Evolutionary conservation across 2,113 vertebrate genomes (phyloP).

Genomic region (Nannospalax galili): DNA sequence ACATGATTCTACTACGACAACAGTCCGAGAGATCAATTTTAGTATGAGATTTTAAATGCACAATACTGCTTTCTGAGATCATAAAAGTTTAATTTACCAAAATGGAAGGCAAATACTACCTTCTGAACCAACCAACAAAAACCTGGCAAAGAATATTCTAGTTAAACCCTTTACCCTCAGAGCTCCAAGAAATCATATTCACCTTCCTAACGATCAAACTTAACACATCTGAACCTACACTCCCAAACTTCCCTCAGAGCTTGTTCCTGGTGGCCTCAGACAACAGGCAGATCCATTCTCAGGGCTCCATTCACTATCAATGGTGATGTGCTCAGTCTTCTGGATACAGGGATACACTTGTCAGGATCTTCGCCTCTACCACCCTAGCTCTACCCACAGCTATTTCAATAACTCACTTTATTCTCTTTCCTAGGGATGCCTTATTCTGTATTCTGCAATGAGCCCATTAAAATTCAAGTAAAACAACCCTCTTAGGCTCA

Average conservation of each 20-base stretch:
- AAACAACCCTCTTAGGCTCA: background rate
- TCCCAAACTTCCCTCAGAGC: background rate
- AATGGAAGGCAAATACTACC: background rate
- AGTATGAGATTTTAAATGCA: background rate
- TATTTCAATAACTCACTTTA: background rate
- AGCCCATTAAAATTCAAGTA: background rate
- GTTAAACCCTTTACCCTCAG: background rate
- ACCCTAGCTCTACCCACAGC: background rate
- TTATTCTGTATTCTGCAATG: background rate
- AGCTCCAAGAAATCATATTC: background rate
- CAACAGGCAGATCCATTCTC: background rate
- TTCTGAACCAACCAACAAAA: background rate
- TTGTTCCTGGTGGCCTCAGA: background rate
- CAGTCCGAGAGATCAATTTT: background rate
- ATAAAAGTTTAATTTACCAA: slow-evolving; percentile 18
- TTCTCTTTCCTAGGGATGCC: too few species aligned
- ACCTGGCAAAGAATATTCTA: background rate
- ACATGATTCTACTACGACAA: background rate
- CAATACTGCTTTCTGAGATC: background rate
- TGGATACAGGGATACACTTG: background rate
- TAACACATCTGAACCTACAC: slow-evolving; percentile 15
- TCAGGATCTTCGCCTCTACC: background rate
- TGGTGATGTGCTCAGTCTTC: background rate
- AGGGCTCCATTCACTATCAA: background rate
- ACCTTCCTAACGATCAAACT: background rate